Evolutionary conservation across 2,888 invertebrate species (phyloP).

Genomic region (Poecilobothrus nobilitatus): DNA sequence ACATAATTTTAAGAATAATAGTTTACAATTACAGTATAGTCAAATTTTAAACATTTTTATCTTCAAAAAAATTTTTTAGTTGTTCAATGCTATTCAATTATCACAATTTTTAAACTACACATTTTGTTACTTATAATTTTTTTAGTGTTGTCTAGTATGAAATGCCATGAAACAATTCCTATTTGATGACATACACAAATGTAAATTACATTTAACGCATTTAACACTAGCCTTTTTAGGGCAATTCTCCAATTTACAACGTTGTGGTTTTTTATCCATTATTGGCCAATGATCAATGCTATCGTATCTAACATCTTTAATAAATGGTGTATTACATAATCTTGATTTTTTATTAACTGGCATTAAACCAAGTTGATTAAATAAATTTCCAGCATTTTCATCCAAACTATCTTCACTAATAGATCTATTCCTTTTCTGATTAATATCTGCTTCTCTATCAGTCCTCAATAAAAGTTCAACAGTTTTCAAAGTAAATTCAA

Average conservation of each 20-base stretch:
- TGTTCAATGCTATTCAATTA: too few species aligned
- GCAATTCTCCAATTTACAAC: slow-evolving; percentile 9
- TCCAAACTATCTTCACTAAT: too few species aligned
- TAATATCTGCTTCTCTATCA: not conserved
- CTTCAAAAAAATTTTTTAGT: too few species aligned
- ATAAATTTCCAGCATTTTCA: not conserved
- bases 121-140: too few species aligned
- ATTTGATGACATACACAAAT: slow-evolving; percentile 12
- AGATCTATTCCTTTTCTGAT: not conserved
- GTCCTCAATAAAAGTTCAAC: not conserved
- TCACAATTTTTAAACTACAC: too few species aligned
- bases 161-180: slow-evolving; percentile 8
- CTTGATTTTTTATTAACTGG: not conserved
- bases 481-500: slow-evolving; percentile 9
- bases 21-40: too few species aligned
- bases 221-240: not conserved
- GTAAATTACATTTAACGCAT: slow-evolving; percentile 10
- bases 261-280: slow-evolving; percentile 11
- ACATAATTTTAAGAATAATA: too few species aligned
- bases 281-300: slow-evolving; percentile 5
- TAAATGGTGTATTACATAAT: not conserved
- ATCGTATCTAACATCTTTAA: slow-evolving; percentile 5
- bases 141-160: not conserved
- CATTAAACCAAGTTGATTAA: not conserved
- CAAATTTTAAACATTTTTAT: too few species aligned